Percentiles rank a stretch among this genome's conserved stretches.
phyloP scores from a whole-genome alignment of 1,140 invertebrate genomes.

The Caenorhabditis briggsae region DNA sequence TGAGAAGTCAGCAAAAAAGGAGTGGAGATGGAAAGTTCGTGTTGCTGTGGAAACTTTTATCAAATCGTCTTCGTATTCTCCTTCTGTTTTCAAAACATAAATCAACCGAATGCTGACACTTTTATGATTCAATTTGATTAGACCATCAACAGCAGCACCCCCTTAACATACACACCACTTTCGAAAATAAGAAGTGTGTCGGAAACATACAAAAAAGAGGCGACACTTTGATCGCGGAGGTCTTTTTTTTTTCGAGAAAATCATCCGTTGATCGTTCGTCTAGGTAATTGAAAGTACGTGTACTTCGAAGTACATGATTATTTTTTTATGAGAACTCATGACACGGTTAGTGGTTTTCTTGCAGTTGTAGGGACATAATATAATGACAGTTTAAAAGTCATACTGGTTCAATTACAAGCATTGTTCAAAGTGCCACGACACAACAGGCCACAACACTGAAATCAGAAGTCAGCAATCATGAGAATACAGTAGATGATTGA shows the following conservation, averaged over 20 bases:
- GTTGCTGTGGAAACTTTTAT: conserved; percentile 28
- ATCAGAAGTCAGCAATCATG: conserved; percentile 6
- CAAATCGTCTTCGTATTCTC: neutral
- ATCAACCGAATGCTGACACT: conserved; percentile 39
- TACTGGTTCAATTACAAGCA: conserved; percentile 7
- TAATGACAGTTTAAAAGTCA: conserved; percentile 41
- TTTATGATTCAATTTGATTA: conserved; percentile 35
- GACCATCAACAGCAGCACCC: conserved; percentile 31
- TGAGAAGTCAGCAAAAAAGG: neutral
- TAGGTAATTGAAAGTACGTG: conserved; percentile 54
- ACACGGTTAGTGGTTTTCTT: neutral
- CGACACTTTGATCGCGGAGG: conserved; percentile 49
- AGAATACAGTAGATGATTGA: neutral
- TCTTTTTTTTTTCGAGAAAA: conserved; percentile 10
- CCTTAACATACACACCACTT: neutral
- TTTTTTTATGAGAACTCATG: conserved; percentile 49
- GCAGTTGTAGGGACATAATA: neutral
- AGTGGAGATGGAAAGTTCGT: neutral
- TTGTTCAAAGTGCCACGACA: conserved; percentile 18
- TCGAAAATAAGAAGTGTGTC: conserved; percentile 43
- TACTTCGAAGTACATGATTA: conserved; percentile 47
- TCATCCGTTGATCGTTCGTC: conserved; percentile 45
- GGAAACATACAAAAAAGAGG: conserved; percentile 29
- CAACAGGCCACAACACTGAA: neutral
- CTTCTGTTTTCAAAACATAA: conserved; percentile 29